A percentile compares a stretch with the other conserved stretches of the same genome.
These are phyloP conservation scores for Anaspis maculata DNA, from an alignment of 2,888 invertebrate genomes.

Conservation along the genomic window DNA sequence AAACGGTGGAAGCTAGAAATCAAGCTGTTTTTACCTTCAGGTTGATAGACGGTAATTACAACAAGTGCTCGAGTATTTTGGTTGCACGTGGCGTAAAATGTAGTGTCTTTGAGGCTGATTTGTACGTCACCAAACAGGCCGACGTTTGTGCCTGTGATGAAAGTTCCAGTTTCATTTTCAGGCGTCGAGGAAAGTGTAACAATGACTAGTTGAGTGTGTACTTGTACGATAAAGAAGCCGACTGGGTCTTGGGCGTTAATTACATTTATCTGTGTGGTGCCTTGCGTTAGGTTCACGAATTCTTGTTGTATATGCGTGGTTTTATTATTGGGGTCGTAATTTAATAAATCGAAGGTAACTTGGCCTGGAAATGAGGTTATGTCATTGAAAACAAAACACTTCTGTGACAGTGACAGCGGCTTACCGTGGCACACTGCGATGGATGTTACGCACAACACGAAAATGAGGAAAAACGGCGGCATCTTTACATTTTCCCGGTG, in stretches of 20 bases:
- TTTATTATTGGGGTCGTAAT: slow-evolving; percentile 19
- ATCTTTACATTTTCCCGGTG: too few relatives aligned
- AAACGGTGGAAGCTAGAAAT: too few relatives aligned
- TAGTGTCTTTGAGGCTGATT: too few relatives aligned
- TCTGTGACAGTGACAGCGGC: too few relatives aligned
- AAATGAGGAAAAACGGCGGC: too few relatives aligned
- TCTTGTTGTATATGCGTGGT: slow-evolving; percentile 27
- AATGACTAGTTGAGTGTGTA: slow-evolving; percentile 52
- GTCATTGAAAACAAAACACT: too few relatives aligned
- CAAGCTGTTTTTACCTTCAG: slow-evolving; percentile 17
- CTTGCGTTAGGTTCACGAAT: slow-evolving; percentile 21
- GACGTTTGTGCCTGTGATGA: slow-evolving; percentile 52
- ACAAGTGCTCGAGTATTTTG: too few relatives aligned
- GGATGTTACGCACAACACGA: too few relatives aligned
- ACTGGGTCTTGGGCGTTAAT: slow-evolving; percentile 41
- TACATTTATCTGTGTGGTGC: slow-evolving; percentile 34
- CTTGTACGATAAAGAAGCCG: slow-evolving; percentile 55
- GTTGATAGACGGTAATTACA: slow-evolving; percentile 19
- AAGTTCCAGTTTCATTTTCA: slow-evolving; percentile 29
- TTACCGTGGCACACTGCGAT: too few relatives aligned
- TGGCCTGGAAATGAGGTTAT: too few relatives aligned
- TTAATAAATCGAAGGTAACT: slow-evolving; percentile 27
- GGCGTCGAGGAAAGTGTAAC: slow-evolving; percentile 48
- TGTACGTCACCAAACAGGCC: slow-evolving; percentile 51
- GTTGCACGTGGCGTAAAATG: too few relatives aligned